Evolutionary conservation across 1,140 invertebrate species (phyloP).

Genomic region (Drosophila ohnishii): DNA sequence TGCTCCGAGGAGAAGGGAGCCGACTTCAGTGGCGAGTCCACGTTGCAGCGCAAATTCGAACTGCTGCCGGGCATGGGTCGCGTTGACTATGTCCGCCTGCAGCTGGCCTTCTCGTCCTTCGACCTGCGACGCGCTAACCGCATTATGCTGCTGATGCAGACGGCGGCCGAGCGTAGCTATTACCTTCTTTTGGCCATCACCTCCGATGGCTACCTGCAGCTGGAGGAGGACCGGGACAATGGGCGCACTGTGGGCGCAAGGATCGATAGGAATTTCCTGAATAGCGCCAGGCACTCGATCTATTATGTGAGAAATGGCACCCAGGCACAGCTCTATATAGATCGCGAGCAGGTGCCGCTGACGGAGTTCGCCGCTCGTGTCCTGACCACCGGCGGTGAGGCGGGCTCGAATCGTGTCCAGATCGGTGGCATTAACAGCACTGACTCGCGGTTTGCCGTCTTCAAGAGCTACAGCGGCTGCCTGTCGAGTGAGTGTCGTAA

Average conservation of each 20-base stretch:
- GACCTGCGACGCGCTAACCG: constrained; percentile 90
- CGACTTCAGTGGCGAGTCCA: constrained; percentile 93
- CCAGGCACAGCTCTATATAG: constrained; percentile 89
- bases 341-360: constrained; percentile 89
- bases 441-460: constrained; percentile 90
- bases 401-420: constrained; percentile 91
- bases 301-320: constrained; percentile 91
- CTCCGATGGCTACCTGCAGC: constrained; percentile 90
- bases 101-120: constrained; percentile 92
- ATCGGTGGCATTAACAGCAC: constrained; percentile 93
- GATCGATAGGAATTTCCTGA: constrained; percentile 91
- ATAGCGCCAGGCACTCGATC: constrained; percentile 91
- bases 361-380: constrained; percentile 87
- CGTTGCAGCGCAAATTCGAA: constrained; percentile 90
- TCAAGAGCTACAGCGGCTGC: constrained; percentile 94
- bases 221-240: constrained; percentile 92
- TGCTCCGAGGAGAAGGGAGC: constrained; percentile 92
- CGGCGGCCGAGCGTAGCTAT: constrained; percentile 92
- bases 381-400: constrained; percentile 86
- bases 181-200: constrained; percentile 92
- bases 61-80: constrained; percentile 85
- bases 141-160: constrained; percentile 90
- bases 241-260: constrained; percentile 87
- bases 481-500: constrained; percentile 90
- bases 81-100: constrained; percentile 89